Conservation (phyloP, 1,140 invertebrate species). For the Drosophila kikkawai region DNA sequence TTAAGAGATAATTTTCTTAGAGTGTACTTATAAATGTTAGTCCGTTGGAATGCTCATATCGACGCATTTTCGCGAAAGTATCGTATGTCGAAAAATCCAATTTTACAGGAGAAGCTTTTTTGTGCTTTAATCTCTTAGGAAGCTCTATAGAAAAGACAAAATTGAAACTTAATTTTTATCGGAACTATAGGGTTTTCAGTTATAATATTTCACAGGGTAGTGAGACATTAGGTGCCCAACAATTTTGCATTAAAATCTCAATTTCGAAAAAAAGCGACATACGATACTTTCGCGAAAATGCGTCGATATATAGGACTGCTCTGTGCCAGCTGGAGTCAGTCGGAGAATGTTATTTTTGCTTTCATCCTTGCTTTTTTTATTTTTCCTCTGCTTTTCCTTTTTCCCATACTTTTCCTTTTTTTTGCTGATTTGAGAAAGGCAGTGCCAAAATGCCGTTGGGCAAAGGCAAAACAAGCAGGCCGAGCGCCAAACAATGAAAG, state of each 20-base stretch:
- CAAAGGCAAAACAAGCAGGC: slow-evolving; percentile 65
- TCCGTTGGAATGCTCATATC: slow-evolving; percentile 24
- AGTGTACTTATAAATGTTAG: slow-evolving; percentile 13
- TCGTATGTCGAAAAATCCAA: too few species aligned
- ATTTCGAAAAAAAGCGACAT: too few species aligned
- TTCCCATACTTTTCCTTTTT: slow-evolving; percentile 9
- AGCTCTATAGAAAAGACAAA: too few species aligned
- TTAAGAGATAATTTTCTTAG: not conserved
- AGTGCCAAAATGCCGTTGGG: slow-evolving; percentile 70
- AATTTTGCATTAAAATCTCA: too few species aligned
- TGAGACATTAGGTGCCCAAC: too few species aligned
- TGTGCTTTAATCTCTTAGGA: too few species aligned
- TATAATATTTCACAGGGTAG: too few species aligned
- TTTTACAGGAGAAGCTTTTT: too few species aligned
- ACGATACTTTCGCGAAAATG: too few species aligned
- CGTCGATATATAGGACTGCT: slow-evolving; percentile 21
- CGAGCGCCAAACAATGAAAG: slow-evolving; percentile 65
- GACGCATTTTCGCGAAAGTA: too few species aligned
- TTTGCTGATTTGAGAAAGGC: slow-evolving; percentile 56
- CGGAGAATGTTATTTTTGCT: slow-evolving; percentile 50
- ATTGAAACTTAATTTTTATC: too few species aligned
- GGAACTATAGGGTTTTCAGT: too few species aligned
- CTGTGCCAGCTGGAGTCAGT: slow-evolving; percentile 40
- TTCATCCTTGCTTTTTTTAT: slow-evolving; percentile 37
- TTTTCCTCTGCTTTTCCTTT: slow-evolving; percentile 14